phyloP scores from a whole-genome alignment of 2,888 invertebrate genomes.

The Standfussiana lucernea region DNA sequence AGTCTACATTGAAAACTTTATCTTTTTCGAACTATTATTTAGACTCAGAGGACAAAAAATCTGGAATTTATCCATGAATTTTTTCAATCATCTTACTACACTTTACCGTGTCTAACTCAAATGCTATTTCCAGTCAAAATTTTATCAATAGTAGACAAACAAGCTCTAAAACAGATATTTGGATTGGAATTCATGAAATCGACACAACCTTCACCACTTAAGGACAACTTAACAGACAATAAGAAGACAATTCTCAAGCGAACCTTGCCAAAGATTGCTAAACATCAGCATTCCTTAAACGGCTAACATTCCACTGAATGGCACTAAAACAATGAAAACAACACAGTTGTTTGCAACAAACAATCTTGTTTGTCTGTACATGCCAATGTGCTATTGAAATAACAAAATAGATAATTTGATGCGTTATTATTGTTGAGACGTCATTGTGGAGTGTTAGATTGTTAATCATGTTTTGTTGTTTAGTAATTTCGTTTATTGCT shows the following conservation, averaged over 20 bases:
- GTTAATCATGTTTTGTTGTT: constrained; percentile 13
- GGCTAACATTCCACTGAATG: constrained; percentile 48
- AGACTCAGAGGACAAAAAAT: too few relatives aligned
- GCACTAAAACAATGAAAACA: constrained; percentile 59
- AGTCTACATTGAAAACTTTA: background rate
- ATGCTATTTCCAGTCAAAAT: background rate
- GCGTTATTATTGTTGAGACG: constrained; percentile 12
- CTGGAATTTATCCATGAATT: background rate
- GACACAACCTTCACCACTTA: constrained; percentile 40
- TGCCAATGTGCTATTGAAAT: constrained; percentile 26
- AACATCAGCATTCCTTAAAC: constrained; percentile 61
- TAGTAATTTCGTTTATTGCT: background rate
- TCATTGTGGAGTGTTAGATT: background rate
- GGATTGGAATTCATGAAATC: constrained; percentile 46
- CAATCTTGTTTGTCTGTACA: constrained; percentile 29
- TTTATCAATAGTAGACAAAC: constrained; percentile 7
- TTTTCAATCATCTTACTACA: background rate
- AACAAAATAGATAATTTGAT: constrained; percentile 32
- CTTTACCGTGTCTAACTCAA: too few relatives aligned
- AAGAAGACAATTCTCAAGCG: constrained; percentile 48
- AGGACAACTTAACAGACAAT: constrained; percentile 33
- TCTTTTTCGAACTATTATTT: background rate
- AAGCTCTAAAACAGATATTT: constrained; percentile 11
- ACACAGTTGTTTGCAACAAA: constrained; percentile 49
- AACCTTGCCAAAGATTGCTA: constrained; percentile 55